Evolutionary conservation across 2,113 vertebrate genomes (phyloP).

Genomic region (Salvelinus sp.): DNA sequence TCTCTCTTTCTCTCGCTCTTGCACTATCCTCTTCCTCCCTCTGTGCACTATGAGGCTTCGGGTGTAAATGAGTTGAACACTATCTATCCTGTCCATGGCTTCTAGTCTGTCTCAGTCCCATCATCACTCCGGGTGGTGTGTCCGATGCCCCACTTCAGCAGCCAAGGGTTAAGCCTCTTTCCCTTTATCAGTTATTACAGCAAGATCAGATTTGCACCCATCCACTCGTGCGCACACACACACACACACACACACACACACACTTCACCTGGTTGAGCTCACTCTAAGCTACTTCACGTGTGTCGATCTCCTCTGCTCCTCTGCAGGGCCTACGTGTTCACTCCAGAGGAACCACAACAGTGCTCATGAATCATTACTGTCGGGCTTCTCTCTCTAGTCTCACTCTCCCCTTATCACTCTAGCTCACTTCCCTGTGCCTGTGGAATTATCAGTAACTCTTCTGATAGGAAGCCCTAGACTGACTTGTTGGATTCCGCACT

Average conservation of each 20-base stretch:
- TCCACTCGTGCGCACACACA: background rate
- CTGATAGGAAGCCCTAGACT: background rate
- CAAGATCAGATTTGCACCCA: background rate
- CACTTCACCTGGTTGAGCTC: background rate
- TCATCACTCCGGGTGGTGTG: background rate
- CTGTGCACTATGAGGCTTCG: no score
- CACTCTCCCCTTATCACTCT: background rate
- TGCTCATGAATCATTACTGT: slow-evolving; percentile 22
- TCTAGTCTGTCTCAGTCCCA: no score
- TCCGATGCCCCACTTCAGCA: background rate
- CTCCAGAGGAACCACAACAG: background rate
- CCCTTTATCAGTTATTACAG: background rate
- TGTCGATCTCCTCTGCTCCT: background rate
- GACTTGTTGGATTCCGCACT: background rate
- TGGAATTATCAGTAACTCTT: background rate
- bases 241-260: no score
- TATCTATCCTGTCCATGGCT: no score
- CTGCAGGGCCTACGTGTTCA: background rate
- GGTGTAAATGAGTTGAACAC: no score
- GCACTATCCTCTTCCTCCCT: background rate
- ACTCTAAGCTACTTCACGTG: background rate
- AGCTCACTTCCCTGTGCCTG: background rate
- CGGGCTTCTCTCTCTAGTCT: background rate
- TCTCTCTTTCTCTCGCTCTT: slow-evolving; percentile 3
- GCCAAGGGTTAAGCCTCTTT: background rate